These are phyloP conservation scores for Clarias platycephalus DNA, from an alignment of 2,797 vertebrate genomes.

Conservation along the genomic window DNA sequence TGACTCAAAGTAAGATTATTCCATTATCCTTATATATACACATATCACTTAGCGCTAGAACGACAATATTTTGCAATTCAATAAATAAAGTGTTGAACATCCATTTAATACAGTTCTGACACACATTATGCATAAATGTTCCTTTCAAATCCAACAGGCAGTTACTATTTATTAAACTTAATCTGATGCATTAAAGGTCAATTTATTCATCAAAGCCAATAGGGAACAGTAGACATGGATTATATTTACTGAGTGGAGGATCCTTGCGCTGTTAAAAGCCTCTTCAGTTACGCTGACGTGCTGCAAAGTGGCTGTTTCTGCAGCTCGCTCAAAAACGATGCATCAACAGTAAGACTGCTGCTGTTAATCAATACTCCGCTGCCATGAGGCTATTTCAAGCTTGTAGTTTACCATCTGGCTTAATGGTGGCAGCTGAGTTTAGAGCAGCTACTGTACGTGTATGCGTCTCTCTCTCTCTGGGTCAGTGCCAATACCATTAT, in stretches of 20 bases:
- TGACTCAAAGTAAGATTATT: no score
- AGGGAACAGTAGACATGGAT: background rate
- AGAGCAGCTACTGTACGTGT: slow-evolving; percentile 7
- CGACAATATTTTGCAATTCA: background rate
- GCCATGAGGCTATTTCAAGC: slow-evolving; percentile 42
- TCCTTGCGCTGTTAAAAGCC: slow-evolving; percentile 34
- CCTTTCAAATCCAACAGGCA: background rate
- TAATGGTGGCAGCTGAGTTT: background rate
- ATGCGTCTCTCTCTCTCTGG: background rate
- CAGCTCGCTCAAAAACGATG: slow-evolving; percentile 16
- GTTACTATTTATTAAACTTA: background rate
- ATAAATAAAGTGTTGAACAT: background rate
- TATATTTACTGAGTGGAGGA: slow-evolving; percentile 20
- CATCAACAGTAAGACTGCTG: slow-evolving; percentile 2
- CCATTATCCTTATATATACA: no score
- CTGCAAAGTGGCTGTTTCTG: slow-evolving; percentile 22
- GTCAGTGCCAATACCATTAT: slow-evolving; percentile 31
- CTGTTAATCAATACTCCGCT: slow-evolving; percentile 45
- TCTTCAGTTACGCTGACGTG: slow-evolving; percentile 34
- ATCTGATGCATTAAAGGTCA: background rate
- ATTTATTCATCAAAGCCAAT: slow-evolving; percentile 1
- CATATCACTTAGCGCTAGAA: no score
- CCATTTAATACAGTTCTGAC: background rate
- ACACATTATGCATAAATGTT: background rate
- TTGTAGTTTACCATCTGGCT: slow-evolving; percentile 6